Conservation (phyloP, 1,140 invertebrate species). For the Drosophila pectinifera region DNA sequence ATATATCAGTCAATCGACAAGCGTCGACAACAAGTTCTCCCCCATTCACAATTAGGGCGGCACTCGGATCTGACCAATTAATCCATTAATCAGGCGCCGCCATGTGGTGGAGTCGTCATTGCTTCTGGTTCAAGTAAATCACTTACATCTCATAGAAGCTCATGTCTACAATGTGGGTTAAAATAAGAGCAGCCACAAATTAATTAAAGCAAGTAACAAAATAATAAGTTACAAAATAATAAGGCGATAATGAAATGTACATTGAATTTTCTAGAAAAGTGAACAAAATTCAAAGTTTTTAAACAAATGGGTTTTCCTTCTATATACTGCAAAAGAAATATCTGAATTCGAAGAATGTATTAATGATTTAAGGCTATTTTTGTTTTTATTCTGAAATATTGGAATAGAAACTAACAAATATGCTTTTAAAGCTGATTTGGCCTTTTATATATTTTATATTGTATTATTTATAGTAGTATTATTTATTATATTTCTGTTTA, state of each 20-base stretch:
- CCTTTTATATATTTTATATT: no score
- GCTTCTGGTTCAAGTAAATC: constrained; percentile 38
- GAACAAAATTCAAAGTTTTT: no score
- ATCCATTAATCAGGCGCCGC: constrained; percentile 61
- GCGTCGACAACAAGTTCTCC: constrained; percentile 9
- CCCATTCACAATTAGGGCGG: constrained; percentile 28
- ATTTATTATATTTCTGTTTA: no score
- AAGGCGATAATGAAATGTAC: background rate
- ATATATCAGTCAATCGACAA: constrained; percentile 24
- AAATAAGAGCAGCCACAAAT: background rate
- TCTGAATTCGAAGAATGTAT: no score
- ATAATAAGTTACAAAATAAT: background rate
- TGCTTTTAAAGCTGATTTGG: no score
- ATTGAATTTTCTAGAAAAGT: background rate
- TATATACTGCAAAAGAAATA: no score
- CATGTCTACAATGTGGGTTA: background rate
- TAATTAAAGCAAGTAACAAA: background rate
- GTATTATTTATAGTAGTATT: no score
- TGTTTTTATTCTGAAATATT: no score
- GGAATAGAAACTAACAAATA: no score
- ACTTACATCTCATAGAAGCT: constrained; percentile 7
- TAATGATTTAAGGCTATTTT: no score
- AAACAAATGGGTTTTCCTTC: no score
- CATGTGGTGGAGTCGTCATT: constrained; percentile 13
- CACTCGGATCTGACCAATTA: constrained; percentile 63